These are phyloP conservation scores for Oryzias curvinotus DNA, from an alignment of 2,113 vertebrate genomes.

Conservation along the genomic window DNA sequence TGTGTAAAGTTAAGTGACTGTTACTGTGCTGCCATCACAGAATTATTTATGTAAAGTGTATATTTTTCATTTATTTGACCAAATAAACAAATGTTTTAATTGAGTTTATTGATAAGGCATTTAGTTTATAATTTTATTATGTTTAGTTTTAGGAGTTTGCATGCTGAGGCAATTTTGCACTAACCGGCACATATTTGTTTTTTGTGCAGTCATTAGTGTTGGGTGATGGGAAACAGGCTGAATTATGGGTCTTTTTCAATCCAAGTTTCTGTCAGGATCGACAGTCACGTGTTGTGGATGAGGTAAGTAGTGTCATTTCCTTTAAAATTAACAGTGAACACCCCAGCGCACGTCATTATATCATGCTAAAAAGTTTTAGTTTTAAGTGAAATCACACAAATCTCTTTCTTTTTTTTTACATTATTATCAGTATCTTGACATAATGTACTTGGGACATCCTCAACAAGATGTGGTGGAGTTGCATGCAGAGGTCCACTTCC, in stretches of 20 bases:
- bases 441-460: slow-evolving; percentile 80
- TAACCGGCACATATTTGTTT: background rate
- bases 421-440: slow-evolving; percentile 60
- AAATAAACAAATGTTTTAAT: too few species aligned
- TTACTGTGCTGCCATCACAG: too few species aligned
- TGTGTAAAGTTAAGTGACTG: too few species aligned
- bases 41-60: too few species aligned
- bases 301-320: slow-evolving; percentile 39
- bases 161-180: background rate
- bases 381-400: too few species aligned
- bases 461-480: slow-evolving; percentile 74
- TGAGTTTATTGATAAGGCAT: too few species aligned
- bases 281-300: slow-evolving; percentile 67
- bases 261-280: slow-evolving; percentile 68
- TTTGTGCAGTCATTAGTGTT: slow-evolving; percentile 76
- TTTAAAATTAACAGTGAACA: background rate
- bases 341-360: too few species aligned
- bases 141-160: background rate
- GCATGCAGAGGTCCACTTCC: slow-evolving; percentile 80
- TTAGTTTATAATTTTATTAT: too few species aligned
- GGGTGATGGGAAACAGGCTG: slow-evolving; percentile 56
- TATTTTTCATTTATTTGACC: too few species aligned
- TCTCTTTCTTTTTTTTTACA: background rate
- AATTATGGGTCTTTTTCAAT: slow-evolving; percentile 82
- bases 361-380: too few species aligned